Evolutionary conservation across 1,140 invertebrate genomes (phyloP).

Genomic region (Anastatus disparis): DNA sequence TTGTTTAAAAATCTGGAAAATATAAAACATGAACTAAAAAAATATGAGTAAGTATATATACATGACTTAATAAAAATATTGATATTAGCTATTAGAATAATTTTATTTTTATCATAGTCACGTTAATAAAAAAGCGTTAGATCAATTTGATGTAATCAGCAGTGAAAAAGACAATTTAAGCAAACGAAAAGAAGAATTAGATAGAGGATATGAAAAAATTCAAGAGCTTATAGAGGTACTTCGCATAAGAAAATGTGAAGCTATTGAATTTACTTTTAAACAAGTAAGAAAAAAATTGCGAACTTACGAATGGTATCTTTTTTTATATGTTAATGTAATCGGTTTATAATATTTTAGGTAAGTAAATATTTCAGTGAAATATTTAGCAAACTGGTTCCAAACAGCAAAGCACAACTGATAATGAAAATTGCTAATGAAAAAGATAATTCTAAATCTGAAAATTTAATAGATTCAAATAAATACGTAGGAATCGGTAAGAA

Average conservation of each 20-base stretch:
- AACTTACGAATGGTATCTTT: no score
- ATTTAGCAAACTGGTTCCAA: conserved; percentile 97
- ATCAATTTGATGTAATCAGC: conserved; percentile 98
- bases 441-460: conserved; percentile 70
- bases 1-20: conserved; percentile 96
- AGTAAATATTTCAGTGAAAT: conserved; percentile 98
- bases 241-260: conserved; percentile 96
- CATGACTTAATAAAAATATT: not conserved
- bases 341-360: conserved; percentile 55
- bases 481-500: conserved; percentile 80
- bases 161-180: conserved; percentile 98
- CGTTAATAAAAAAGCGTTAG: conserved; percentile 98
- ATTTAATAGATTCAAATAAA: conserved; percentile 76
- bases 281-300: conserved; percentile 83
- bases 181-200: conserved; percentile 94
- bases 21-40: conserved; percentile 97
- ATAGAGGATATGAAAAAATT: conserved; percentile 91
- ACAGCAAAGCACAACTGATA: conserved; percentile 91
- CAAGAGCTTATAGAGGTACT: conserved; percentile 93
- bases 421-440: conserved; percentile 81
- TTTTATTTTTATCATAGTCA: no score
- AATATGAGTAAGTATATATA: conserved; percentile 73
- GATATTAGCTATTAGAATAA: not conserved
- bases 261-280: conserved; percentile 98
- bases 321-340: not conserved